Evolutionary conservation across 1,140 invertebrate genomes (phyloP), one percentile per base, ranked within the genome.

Genomic region (Penaeus indicus): DNA sequence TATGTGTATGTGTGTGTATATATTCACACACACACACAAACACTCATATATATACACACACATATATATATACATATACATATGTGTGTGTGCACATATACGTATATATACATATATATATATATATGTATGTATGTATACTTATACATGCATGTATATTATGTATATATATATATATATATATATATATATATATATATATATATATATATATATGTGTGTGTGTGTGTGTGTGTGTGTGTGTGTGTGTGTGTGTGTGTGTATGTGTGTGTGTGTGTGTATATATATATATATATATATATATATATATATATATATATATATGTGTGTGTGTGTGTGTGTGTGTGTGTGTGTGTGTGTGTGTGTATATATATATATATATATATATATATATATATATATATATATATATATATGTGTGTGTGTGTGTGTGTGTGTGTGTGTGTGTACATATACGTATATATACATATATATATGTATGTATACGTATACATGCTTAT

Each of bases 111-210:
- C 42, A 79, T 79, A 79, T 79, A 79, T 79, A 79, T 79, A 47
- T 79, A 32, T 79, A 79, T 79, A 79, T 47, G 42, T 32, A 27
- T 79, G 42, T 79, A 79, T 47, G 42, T 79, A 79, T 47, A 32
- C 42, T 16, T 64, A 64, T 64, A n/a, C n/a, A 64, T n/a, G n/a
- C n/a, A n/a, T n/a, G n/a, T n/a, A 64, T 64, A 64, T 64, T n/a
- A n/a, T n/a, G 63, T 79, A 79, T 42, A 47, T 79, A 79, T 47
- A 47, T 79, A 79, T 79, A 47, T 79, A 79, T 79, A 47, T 79
- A 79, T 79, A 47, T 79, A 79, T 10, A 47, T 79, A 79, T 79
- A 47, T 79, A 79, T 79, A 78, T 78, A 78, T 78, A 78, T 78
- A 78, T 78, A 78, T 78, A 78, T 78, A 78, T 78, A 78, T 11